These are phyloP conservation scores for Tetrapedia diversipes DNA, from an alignment of 2,888 invertebrate genomes.

Conservation along the genomic window DNA sequence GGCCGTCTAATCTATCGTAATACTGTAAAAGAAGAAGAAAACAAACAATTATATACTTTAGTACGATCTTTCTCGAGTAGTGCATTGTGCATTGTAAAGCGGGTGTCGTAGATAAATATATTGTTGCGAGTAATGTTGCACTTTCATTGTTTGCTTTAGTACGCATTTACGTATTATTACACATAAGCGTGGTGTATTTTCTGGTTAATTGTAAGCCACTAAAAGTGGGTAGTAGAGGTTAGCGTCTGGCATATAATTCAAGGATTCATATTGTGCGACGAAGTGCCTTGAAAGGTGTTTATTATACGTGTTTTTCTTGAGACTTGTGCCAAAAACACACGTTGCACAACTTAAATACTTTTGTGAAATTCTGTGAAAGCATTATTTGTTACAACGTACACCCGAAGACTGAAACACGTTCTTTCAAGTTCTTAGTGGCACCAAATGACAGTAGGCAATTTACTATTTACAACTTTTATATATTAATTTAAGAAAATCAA, in stretches of 20 bases:
- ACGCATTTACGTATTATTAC: not conserved
- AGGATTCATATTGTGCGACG: slow-evolving; percentile 11
- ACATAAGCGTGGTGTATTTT: not conserved
- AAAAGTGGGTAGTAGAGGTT: slow-evolving; percentile 36
- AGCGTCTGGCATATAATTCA: slow-evolving; percentile 41
- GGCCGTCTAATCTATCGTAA: not conserved
- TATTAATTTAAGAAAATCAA: not conserved
- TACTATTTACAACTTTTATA: slow-evolving; percentile 5
- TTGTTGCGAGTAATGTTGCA: not conserved
- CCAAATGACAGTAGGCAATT: slow-evolving; percentile 54
- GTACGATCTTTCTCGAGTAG: slow-evolving; percentile 38
- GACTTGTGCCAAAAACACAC: slow-evolving; percentile 35
- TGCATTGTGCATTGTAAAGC: not conserved
- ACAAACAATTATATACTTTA: slow-evolving; percentile 45
- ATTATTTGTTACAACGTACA: not conserved
- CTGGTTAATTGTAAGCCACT: not conserved
- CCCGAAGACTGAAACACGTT: slow-evolving; percentile 2
- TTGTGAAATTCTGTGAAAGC: slow-evolving; percentile 32
- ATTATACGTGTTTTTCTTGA: slow-evolving; percentile 4
- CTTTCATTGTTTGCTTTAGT: not conserved
- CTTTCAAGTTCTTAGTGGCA: not conserved
- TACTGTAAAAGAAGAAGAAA: slow-evolving; percentile 21
- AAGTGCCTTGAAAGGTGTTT: slow-evolving; percentile 16
- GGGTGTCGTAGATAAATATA: slow-evolving; percentile 15
- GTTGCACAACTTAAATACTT: slow-evolving; percentile 38